These are phyloP conservation scores for Danionella cerebrum DNA, from an alignment of 2,113 vertebrate genomes.

Conservation along the genomic window DNA sequence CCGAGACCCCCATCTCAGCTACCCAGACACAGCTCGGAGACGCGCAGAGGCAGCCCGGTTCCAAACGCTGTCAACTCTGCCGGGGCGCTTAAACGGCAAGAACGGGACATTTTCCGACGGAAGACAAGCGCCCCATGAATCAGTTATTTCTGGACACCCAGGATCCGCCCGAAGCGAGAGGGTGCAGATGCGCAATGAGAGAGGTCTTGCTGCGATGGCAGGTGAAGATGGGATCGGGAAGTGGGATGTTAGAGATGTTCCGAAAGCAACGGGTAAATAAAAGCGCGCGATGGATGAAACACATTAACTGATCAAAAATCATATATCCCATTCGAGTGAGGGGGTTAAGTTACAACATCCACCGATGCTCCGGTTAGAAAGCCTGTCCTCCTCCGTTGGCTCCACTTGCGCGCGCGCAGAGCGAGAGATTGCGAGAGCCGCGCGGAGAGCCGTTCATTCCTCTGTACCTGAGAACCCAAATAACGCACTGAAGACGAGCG, in stretches of 20 bases:
- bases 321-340: conserved; percentile 33
- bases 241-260: conserved; percentile 44
- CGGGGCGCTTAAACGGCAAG: conserved; percentile 50
- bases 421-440: conserved; percentile 36
- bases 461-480: conserved; percentile 36
- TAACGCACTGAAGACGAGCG: conserved; percentile 40
- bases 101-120: conserved; percentile 63
- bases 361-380: background rate
- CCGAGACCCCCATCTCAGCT: conserved; percentile 62
- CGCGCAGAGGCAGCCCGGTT: conserved; percentile 53
- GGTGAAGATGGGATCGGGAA: conserved; percentile 45
- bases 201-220: conserved; percentile 30
- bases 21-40: conserved; percentile 49
- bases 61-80: conserved; percentile 47
- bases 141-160: conserved; percentile 32
- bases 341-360: conserved; percentile 40
- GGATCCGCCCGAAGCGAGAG: conserved; percentile 51
- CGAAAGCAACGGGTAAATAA: conserved; percentile 30
- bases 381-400: conserved; percentile 15
- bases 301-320: conserved; percentile 30
- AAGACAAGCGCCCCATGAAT: conserved; percentile 65
- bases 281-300: conserved; percentile 23
- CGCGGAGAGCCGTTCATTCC: conserved; percentile 24
- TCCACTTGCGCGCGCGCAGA: conserved; percentile 42
- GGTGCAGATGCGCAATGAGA: conserved; percentile 33